Base-by-base conservation (phyloP, 2,113 vertebrate species). In the Rhea pennata region DNA sequence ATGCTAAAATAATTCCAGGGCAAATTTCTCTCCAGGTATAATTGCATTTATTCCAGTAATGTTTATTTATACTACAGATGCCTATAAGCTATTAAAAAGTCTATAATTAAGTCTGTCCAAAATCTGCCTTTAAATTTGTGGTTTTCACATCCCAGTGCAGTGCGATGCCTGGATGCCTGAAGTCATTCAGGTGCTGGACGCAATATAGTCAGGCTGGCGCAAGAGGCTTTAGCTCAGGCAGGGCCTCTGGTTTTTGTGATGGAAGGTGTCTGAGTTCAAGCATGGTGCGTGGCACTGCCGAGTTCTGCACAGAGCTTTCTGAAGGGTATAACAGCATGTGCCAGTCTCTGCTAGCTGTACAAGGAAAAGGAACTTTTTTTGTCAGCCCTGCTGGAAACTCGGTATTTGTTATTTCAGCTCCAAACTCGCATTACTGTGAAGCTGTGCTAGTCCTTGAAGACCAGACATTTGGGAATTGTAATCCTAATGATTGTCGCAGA, bases 151-250 rank as follows among this genome's bases (percentile, higher is more conserved):
- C 22, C 31, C 2, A 0, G 2, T 5, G 20, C 5, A 50, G 51
- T 1, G 46, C 2, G 0, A 6, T 1, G 1, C 51, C 48, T 27
- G 69, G 44, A 12, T 42, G 70, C 15, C 26, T 51, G 79, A 13
- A 40, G 64, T 2, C 16, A 13, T 65, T 78, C 1, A 6, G 33
- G 27, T 69, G 65, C 71, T 46, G 71, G 76, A 13, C 36, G 61
- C 51, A 36, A 44, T 44, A 15, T 33, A 9, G 17, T 17, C 31
- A 44, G 1, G 1, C 33, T 26, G 36, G 39, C 53, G 48, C 40
- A 9, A 53, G 29, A 4, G 5, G 3, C 2, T 0, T 8, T 83
- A 72, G 78, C 36, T 48, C 1, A 0, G 40, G 40, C 51, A 39
- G 46, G n/a, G 23, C 42, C 15, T 2, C 36, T 31, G 24, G 36